phyloP scores from a whole-genome alignment of 2,888 invertebrate species.

The Tipula unca region DNA sequence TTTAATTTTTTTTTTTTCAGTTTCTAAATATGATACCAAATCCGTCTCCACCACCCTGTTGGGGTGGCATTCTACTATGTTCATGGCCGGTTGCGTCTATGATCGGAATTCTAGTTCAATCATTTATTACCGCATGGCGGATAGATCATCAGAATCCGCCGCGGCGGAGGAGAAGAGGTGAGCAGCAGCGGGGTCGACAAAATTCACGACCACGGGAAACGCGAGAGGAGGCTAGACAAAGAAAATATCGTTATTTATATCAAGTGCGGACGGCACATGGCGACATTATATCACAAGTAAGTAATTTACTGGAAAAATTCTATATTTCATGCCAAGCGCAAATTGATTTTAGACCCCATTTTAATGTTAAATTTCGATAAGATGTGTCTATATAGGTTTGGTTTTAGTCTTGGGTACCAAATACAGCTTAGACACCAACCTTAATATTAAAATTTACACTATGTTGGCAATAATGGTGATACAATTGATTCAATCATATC shows the following conservation, averaged over 20 bases:
- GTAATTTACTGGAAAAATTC: too few species aligned
- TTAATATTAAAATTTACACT: too few species aligned
- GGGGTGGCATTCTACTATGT: constrained; percentile 40
- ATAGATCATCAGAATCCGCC: constrained; percentile 40
- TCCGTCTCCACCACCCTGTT: constrained; percentile 41
- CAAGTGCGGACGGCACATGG: constrained; percentile 84
- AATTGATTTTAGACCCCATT: too few species aligned
- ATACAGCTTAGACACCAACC: too few species aligned
- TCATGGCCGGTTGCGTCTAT: constrained; percentile 40
- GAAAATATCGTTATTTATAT: constrained; percentile 79
- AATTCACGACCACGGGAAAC: constrained; percentile 60
- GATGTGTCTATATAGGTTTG: too few species aligned
- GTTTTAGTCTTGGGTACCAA: too few species aligned
- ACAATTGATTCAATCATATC: too few species aligned
- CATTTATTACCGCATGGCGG: constrained; percentile 42
- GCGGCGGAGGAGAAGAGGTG: constrained; percentile 30
- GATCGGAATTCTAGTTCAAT: constrained; percentile 41
- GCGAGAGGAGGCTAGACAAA: constrained; percentile 69
- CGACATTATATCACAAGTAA: constrained; percentile 80
- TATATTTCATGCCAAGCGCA: too few species aligned
- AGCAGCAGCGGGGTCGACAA: constrained; percentile 30
- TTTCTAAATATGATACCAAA: constrained; percentile 38
- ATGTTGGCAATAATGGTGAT: too few species aligned
- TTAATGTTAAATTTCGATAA: too few species aligned
- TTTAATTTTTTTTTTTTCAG: constrained; percentile 20